phyloP scores from a whole-genome alignment of 2,797 vertebrate genomes.

The Harpagifer antarcticus region DNA sequence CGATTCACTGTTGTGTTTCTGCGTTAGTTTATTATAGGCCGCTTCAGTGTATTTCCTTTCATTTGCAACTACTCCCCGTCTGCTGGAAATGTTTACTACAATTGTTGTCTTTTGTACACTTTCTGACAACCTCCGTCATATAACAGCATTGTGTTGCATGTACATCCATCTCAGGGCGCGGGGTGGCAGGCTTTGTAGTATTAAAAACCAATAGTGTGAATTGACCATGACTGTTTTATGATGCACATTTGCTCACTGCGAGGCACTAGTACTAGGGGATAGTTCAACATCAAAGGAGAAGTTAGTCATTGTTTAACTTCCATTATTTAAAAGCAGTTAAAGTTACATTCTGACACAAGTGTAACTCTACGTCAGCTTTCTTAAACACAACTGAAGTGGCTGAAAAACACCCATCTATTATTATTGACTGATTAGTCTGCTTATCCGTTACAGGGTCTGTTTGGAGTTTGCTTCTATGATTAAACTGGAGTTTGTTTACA shows the following conservation, averaged over 20 bases:
- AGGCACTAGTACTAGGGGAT: neutral
- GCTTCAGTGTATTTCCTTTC: neutral
- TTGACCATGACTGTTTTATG: slow-evolving; percentile 15
- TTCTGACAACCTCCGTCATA: neutral
- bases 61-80: neutral
- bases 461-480: neutral
- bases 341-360: neutral
- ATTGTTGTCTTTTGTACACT: neutral
- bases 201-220: slow-evolving; percentile 14
- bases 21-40: slow-evolving; percentile 3
- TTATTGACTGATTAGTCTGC: neutral
- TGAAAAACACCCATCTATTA: neutral
- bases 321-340: slow-evolving; percentile 1
- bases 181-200: slow-evolving; percentile 9
- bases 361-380: slow-evolving; percentile 2
- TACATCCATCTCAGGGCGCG: slow-evolving; percentile 17
- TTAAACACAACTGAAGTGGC: slow-evolving; percentile 3
- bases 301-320: slow-evolving; percentile 11
- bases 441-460: neutral
- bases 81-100: neutral
- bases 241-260: slow-evolving; percentile 6
- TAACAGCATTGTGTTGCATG: neutral
- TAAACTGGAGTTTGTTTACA: neutral
- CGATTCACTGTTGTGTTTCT: slow-evolving; percentile 37
- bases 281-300: slow-evolving; percentile 6